phyloP scores from a whole-genome alignment of 2,113 vertebrate genomes.

The Actinemys pallida region DNA sequence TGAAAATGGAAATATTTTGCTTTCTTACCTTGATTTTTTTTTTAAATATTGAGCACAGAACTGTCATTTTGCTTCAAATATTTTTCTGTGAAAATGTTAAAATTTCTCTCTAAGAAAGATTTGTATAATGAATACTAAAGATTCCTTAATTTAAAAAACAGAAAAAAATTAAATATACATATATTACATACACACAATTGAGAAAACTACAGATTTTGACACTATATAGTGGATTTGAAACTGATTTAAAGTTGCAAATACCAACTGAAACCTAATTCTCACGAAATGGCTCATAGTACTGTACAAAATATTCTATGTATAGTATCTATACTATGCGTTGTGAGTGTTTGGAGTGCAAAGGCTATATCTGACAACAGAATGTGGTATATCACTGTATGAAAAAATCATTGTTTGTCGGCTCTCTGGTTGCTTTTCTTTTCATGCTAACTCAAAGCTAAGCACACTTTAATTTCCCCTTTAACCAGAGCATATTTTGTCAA shows the following conservation, averaged over 20 bases:
- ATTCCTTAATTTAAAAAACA: background rate
- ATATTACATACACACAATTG: background rate
- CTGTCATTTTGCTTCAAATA: background rate
- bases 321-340: background rate
- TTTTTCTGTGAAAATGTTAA: background rate
- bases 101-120: background rate
- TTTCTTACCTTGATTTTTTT: background rate
- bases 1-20: rapidly evolving
- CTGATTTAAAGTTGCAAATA: background rate
- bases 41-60: background rate
- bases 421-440: background rate
- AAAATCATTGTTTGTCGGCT: slow-evolving; percentile 20
- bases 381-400: background rate
- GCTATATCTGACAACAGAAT: background rate
- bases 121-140: background rate
- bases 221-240: background rate
- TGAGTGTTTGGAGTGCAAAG: background rate
- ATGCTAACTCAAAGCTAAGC: slow-evolving; percentile 1
- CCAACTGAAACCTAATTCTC: background rate
- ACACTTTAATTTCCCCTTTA: background rate
- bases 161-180: background rate
- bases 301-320: background rate
- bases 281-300: background rate
- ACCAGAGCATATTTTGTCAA: background rate
- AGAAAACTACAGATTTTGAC: background rate